Percentiles rank a stretch among this genome's conserved stretches.
Evolutionary conservation across 2,888 invertebrate genomes (phyloP).

Genomic region (Cataglyphis rosenhaueri): DNA sequence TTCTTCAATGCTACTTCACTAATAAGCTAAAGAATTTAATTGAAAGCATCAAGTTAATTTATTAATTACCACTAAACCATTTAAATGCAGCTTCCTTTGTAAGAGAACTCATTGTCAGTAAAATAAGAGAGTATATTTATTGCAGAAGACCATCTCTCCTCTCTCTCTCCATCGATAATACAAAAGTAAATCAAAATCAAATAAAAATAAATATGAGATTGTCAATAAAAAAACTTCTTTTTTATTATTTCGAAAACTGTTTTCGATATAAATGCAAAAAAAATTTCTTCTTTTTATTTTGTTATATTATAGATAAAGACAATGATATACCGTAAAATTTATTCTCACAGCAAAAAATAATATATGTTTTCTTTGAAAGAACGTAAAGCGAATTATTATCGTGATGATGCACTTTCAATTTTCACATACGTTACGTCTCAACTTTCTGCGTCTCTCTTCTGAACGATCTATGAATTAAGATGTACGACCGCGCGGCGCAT

Average conservation of each 20-base stretch:
- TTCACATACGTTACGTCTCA: too few species aligned
- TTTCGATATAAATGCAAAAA: not conserved
- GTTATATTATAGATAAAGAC: not conserved
- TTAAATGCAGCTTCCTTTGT: constrained; percentile 15
- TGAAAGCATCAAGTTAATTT: constrained; percentile 17
- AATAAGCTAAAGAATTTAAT: constrained; percentile 39
- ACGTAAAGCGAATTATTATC: not conserved
- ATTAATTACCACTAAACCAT: constrained; percentile 12
- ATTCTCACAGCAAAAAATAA: not conserved
- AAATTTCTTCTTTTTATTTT: not conserved
- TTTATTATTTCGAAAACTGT: not conserved
- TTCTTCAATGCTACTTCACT: not conserved
- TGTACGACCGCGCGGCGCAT: not conserved
- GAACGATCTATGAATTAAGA: not conserved
- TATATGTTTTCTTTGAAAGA: not conserved
- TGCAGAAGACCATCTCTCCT: not conserved
- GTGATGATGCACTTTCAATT: not conserved
- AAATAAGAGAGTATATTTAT: constrained; percentile 1
- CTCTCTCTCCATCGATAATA: not conserved
- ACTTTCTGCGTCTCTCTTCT: too few species aligned
- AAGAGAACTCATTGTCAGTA: not conserved
- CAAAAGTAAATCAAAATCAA: constrained; percentile 16
- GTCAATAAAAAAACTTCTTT: not conserved
- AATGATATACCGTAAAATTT: not conserved
- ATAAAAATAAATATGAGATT: not conserved